Percentiles rank a stretch among this genome's conserved stretches.
These are phyloP conservation scores for Sorex araneus DNA, from an alignment of 2,113 vertebrate genomes.

Conservation along the genomic window DNA sequence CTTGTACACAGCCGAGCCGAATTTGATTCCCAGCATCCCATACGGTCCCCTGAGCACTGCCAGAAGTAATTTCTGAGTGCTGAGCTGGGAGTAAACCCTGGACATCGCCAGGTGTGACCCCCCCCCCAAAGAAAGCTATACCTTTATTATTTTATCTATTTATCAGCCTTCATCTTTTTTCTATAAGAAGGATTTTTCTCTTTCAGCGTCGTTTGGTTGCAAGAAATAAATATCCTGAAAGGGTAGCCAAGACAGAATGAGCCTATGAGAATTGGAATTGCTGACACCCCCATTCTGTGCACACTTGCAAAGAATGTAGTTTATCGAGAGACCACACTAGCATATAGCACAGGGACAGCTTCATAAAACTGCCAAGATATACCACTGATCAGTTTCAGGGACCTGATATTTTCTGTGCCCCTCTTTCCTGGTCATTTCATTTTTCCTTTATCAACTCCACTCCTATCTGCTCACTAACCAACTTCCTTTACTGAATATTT, in stretches of 20 bases:
- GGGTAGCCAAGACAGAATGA: neutral
- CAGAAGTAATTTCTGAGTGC: no score
- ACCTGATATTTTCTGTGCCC: neutral
- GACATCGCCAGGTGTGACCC: no score
- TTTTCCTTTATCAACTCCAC: neutral
- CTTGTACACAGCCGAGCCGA: no score
- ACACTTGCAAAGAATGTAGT: neutral
- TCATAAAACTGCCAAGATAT: neutral
- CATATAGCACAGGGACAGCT: neutral
- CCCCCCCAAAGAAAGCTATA: no score
- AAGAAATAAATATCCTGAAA: conserved; percentile 14
- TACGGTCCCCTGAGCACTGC: no score
- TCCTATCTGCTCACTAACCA: neutral
- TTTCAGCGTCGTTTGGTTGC: neutral
- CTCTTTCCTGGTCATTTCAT: neutral
- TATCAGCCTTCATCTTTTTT: conserved; percentile 13
- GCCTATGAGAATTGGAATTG: neutral
- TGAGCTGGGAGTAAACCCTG: no score
- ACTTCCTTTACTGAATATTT: neutral
- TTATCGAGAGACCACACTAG: neutral
- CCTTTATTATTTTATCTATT: neutral
- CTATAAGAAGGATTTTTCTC: neutral
- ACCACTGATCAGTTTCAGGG: neutral
- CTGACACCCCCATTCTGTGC: neutral
- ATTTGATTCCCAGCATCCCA: no score